Evolutionary conservation across 2,113 vertebrate genomes (phyloP), one percentile per base, ranked within the genome.

Genomic region (Larimichthys polyactis): DNA sequence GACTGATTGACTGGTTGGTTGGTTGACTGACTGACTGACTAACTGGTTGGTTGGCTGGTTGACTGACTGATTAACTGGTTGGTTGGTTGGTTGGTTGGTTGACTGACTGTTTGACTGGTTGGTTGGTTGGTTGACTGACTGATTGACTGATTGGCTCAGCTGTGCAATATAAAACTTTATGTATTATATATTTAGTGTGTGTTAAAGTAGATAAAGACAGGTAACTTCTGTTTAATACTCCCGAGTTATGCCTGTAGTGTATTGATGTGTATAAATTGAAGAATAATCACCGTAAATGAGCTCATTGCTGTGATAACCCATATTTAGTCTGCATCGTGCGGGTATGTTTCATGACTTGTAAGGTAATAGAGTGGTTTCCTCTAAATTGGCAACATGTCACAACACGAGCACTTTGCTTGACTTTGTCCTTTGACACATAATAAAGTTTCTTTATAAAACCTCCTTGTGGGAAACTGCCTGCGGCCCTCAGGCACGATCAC

Each of bases 381-480:
- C 19, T 24, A 22, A 68, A 55, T 36, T 29, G 62, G 48, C 59
- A 75, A 55, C 77, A 19, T 70, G 88, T 83, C 67, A 54, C 68
- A 75, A 74, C 82, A 78, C 11, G 82, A 89, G 71, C 40, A 11
- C 60, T 65, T 79, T 64, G 32, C 51, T 68, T 0, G 19, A 66
- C 69, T 78, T 66, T 54, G 40, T 79, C 27, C 63, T 60, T 17
- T 51, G 49, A 75, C 58, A 75, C 58, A 59, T 75, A 19, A 44
- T 58, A 10, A 17, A 20, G 29, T 1, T 2, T 65, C 12, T 52
- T 44, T 55, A 43, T 60, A 15, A 3, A 44, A 32, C 29, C 29
- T 72, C 22, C 44, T 44, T 24, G 52, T 74, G 70, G 82, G 82
- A 85, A 87, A 81, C 43, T 76, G 73, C 83, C 79, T 70, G 69